Base-by-base conservation (phyloP, 2,888 invertebrate genomes). In the Ophion slaviceki region DNA sequence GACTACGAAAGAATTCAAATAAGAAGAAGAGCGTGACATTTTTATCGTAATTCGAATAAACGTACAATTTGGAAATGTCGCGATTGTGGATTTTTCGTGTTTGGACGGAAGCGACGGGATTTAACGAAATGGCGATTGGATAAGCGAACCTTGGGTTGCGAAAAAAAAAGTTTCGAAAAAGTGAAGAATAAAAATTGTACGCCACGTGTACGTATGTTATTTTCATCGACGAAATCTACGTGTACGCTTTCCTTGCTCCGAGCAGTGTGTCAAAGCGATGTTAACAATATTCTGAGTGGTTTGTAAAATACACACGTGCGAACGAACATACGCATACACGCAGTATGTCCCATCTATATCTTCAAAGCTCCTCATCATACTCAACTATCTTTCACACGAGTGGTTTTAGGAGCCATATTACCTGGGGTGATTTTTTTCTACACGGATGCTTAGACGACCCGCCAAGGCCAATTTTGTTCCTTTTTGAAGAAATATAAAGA, bases 191-290 rank as follows among this genome's bases (percentile, higher is more conserved):
- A 68, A 75, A 68, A 70, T 68, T 40, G 24, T 75, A 82, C 61
- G n/a, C 45, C 6, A 3, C 14, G 45, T 70, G 32, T 53, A 17
- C 59, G 62, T 24, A 11, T 77, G 36, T 64, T 53, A 24, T 68
- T 74, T 79, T 76, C n/a, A 85, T 71, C 53, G 36, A 70, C 64
- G 74, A 74, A 70, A 70, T 78, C 75, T 80, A 53, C 67, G 53
- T 74, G 64, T 62, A 78, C 81, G 81, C 81, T 82, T 85, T 36
- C 40, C 64, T 79, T 24, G 32, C 57, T 61, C 11, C 72, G 36
- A 64, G 75, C 85, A 78, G 66, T 71, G 40, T 78, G 67, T 81
- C 64, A 53, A 75, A 85, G 76, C 71, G 80, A 72, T 62, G 76
- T 59, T 61, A 80, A 80, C 32, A 59, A 76, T 17, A 24, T 82